Evolutionary conservation across 2,888 invertebrate genomes (phyloP).

Genomic region (Gastrophysa polygoni): DNA sequence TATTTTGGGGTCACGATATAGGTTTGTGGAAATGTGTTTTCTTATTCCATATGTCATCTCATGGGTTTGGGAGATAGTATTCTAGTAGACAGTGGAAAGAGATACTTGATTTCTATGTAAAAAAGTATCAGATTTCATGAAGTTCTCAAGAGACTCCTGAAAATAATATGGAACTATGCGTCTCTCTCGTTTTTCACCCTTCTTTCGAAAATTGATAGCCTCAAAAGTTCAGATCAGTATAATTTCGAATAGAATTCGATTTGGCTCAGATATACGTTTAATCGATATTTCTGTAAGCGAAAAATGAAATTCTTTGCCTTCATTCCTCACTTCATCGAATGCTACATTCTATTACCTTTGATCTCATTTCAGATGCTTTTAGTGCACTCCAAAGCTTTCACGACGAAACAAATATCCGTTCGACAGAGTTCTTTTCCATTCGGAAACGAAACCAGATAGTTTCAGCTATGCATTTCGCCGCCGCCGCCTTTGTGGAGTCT

Average conservation of each 20-base stretch:
- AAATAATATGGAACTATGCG: too few species aligned
- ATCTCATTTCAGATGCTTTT: slow-evolving; percentile 11
- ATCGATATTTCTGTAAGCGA: neutral
- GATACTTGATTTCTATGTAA: too few species aligned
- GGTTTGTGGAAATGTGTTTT: too few species aligned
- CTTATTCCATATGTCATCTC: too few species aligned
- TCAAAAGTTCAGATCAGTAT: too few species aligned
- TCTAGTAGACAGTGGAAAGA: too few species aligned
- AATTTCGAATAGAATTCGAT: neutral
- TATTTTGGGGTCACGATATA: too few species aligned
- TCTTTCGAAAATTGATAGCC: too few species aligned
- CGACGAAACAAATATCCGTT: slow-evolving; percentile 2
- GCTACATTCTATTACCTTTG: neutral
- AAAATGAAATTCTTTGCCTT: neutral
- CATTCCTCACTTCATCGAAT: slow-evolving; percentile 2
- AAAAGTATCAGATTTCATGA: too few species aligned
- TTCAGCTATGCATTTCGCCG: neutral
- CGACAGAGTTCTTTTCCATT: neutral
- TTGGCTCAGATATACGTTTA: neutral
- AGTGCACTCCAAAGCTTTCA: slow-evolving; percentile 13
- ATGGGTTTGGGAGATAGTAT: too few species aligned
- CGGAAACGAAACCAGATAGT: neutral
- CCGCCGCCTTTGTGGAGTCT: neutral
- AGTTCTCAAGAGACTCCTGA: too few species aligned
- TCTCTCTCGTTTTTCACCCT: too few species aligned